Conservation (phyloP, 2,888 invertebrate species). For the Noctua comes region DNA sequence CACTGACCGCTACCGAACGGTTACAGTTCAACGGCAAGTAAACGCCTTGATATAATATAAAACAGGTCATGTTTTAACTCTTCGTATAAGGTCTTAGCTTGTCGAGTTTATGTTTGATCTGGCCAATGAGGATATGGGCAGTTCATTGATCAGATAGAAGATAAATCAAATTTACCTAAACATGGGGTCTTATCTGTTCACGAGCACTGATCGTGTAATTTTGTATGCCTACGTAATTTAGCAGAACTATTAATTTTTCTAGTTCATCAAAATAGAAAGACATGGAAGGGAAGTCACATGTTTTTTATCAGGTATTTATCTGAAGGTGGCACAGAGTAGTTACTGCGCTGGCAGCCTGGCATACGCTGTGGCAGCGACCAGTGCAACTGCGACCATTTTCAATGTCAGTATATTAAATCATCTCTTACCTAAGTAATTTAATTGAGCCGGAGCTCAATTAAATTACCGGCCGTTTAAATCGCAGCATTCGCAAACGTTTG, state of each 20-base stretch:
- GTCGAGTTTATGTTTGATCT: background rate
- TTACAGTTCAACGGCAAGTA: background rate
- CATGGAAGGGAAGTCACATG: background rate
- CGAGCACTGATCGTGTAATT: background rate
- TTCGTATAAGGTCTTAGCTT: background rate
- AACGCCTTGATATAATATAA: background rate
- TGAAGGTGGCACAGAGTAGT: background rate
- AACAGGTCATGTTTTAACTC: background rate
- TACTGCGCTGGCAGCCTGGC: background rate
- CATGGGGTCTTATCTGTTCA: background rate
- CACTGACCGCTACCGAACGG: background rate
- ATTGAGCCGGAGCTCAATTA: too few relatives aligned
- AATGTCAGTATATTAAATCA: conserved; percentile 37
- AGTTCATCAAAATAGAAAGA: background rate
- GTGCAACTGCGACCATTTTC: conserved; percentile 31
- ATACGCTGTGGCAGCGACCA: background rate
- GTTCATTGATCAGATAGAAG: background rate
- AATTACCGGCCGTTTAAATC: conserved; percentile 7
- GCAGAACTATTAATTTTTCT: background rate
- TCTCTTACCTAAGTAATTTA: too few relatives aligned
- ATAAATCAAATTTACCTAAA: conserved; percentile 8
- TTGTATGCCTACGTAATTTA: background rate
- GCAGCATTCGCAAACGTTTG: background rate
- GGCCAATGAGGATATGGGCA: background rate
- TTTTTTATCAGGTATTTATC: background rate